A percentile compares a stretch with the other conserved stretches of the same genome.
Evolutionary conservation across 2,888 invertebrate genomes (phyloP).

Genomic region (Eupithecia centaureata): DNA sequence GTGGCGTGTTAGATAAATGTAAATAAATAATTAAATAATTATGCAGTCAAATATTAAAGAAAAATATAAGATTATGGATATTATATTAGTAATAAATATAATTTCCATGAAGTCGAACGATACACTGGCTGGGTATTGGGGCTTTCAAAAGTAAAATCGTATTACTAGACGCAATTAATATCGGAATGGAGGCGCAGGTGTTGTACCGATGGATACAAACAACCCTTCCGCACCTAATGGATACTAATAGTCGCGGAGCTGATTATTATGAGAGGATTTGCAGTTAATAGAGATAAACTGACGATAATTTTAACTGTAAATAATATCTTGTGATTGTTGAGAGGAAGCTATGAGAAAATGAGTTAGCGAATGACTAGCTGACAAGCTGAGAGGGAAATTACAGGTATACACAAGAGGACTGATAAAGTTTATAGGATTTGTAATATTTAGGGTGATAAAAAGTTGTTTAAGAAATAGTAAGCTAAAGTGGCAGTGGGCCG

Average conservation of each 20-base stretch:
- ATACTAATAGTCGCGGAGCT: conserved; percentile 73
- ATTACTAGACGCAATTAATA: conserved; percentile 29
- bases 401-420: no score
- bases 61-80: no score
- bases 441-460: no score
- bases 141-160: conserved; percentile 4
- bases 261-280: conserved; percentile 52
- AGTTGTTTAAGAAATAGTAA: no score
- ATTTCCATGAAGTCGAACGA: not conserved
- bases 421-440: not conserved
- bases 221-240: conserved; percentile 77
- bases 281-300: conserved; percentile 10
- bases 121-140: not conserved
- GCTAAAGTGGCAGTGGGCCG: no score
- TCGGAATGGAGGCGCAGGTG: conserved; percentile 54
- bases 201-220: conserved; percentile 75
- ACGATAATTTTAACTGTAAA: conserved; percentile 4
- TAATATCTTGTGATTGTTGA: not conserved
- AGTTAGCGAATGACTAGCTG: not conserved
- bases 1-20: no score
- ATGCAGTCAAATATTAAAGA: no score
- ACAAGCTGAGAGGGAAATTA: no score
- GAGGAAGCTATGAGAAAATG: not conserved
- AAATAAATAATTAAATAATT: no score
- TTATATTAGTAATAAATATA: no score